A percentile compares a stretch with the other conserved stretches of the same genome.
Conservation (phyloP, 2,888 invertebrate genomes). For the Argynnis bischoffii region DNA sequence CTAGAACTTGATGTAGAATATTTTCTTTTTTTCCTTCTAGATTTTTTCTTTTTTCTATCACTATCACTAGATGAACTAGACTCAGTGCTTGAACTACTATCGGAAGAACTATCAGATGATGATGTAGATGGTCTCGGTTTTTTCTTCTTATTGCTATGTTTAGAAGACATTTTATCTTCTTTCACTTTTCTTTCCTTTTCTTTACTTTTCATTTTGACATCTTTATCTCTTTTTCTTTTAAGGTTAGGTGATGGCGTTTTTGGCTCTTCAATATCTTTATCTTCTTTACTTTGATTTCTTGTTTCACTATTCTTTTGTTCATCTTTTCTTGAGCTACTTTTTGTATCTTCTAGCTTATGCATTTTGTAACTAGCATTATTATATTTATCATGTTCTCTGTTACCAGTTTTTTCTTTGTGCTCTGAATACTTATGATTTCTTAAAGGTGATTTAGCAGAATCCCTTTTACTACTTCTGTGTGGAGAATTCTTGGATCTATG, state of each 20-base stretch:
- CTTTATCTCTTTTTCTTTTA: conserved; percentile 32
- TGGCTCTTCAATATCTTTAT: conserved; percentile 37
- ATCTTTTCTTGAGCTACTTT: conserved; percentile 14
- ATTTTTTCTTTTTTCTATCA: conserved; percentile 56
- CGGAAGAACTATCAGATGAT: conserved; percentile 60
- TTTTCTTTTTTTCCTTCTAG: conserved; percentile 56
- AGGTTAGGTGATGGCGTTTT: conserved; percentile 43
- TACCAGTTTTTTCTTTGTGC: not conserved
- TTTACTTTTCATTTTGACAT: conserved; percentile 40
- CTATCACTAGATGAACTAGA: conserved; percentile 67
- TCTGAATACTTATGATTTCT: conserved; percentile 24
- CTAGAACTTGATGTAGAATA: conserved; percentile 64
- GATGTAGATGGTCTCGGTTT: conserved; percentile 65
- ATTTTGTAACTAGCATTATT: conserved; percentile 28
- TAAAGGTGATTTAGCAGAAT: conserved; percentile 36
- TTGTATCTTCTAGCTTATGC: conserved; percentile 21
- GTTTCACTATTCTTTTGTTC: conserved; percentile 30
- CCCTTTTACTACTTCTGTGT: conserved; percentile 38
- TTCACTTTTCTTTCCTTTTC: conserved; percentile 23
- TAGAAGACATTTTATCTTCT: conserved; percentile 41
- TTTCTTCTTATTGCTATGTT: conserved; percentile 41
- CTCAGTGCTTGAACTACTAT: conserved; percentile 62
- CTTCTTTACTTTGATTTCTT: conserved; percentile 32
- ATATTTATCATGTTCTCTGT: conserved; percentile 22
- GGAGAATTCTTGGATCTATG: conserved; percentile 35